These are phyloP conservation scores for Pogonognathellus flavescens DNA, from an alignment of 1,140 invertebrate genomes.

Conservation along the genomic window DNA sequence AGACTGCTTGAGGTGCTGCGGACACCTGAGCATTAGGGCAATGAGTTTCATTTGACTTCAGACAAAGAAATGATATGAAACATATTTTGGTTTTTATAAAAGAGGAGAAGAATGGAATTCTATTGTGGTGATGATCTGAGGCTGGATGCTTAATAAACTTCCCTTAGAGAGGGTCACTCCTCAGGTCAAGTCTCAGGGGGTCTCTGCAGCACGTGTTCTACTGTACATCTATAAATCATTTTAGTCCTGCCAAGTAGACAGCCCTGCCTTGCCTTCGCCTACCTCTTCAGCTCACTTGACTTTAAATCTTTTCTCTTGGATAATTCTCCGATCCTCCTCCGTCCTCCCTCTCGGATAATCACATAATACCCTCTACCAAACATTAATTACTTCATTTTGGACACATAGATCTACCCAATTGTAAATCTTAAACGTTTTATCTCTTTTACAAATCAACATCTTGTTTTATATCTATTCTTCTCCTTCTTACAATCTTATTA, in stretches of 20 bases:
- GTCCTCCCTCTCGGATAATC: conserved; percentile 42
- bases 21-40: conserved; percentile 56
- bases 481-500: conserved; percentile 23
- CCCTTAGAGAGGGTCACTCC: conserved; percentile 63
- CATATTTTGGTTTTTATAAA: conserved; percentile 38
- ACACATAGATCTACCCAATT: conserved; percentile 46
- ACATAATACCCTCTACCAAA: conserved; percentile 17
- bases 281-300: conserved; percentile 20
- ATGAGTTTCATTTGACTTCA: conserved; percentile 31
- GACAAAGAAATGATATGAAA: conserved; percentile 39
- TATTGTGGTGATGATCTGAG: conserved; percentile 36
- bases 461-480: conserved; percentile 27
- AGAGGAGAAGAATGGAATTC: conserved; percentile 42
- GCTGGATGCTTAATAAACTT: conserved; percentile 60
- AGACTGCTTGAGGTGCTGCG: conserved; percentile 55
- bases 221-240: conserved; percentile 62
- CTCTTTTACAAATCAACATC: conserved; percentile 44
- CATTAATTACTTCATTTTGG: conserved; percentile 61
- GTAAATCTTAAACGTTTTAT: not conserved
- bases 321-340: conserved; percentile 45
- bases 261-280: conserved; percentile 36
- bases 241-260: not conserved
- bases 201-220: conserved; percentile 60
- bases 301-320: conserved; percentile 38
- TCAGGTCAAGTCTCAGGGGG: conserved; percentile 59